Conservation (phyloP, 1,140 invertebrate genomes). For the Drosophila rhopaloa region DNA sequence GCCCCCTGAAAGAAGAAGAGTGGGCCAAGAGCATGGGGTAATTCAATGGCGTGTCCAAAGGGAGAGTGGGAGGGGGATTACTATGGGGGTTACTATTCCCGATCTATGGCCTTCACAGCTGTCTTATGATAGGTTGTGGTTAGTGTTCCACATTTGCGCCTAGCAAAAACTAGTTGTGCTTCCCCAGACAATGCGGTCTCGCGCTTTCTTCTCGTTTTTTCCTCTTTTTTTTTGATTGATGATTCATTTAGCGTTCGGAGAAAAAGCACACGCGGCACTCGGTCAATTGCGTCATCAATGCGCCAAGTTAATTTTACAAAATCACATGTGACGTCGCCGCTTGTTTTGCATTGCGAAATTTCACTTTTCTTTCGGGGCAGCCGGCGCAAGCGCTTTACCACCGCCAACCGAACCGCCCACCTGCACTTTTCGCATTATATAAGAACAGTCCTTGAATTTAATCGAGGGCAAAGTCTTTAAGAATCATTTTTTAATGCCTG, state of each 20-base stretch:
- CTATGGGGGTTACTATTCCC: not conserved
- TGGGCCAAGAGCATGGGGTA: conserved; percentile 33
- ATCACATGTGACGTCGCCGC: conserved; percentile 46
- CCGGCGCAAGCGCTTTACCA: conserved; percentile 48
- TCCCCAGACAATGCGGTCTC: conserved; percentile 38
- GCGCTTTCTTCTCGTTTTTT: conserved; percentile 20
- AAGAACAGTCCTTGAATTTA: conserved; percentile 39
- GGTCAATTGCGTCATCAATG: conserved; percentile 71
- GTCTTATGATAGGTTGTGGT: conserved; percentile 17
- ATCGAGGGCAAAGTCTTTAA: not conserved
- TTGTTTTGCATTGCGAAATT: conserved; percentile 42
- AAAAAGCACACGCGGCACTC: conserved; percentile 73
- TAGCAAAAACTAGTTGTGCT: conserved; percentile 31
- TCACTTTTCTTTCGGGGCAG: conserved; percentile 31
- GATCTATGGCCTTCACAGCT: conserved; percentile 16
- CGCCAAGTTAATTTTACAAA: conserved; percentile 37
- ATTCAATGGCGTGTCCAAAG: not conserved
- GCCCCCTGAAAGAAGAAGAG: conserved; percentile 48
- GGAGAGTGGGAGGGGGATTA: not conserved
- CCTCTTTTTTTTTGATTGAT: conserved; percentile 39
- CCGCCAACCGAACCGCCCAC: conserved; percentile 21
- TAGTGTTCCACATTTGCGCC: conserved; percentile 3
- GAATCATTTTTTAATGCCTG: not conserved
- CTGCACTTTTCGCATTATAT: conserved; percentile 46
- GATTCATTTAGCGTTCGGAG: conserved; percentile 49